Conservation (phyloP, 2,888 invertebrate genomes). For the Pyralis farinalis region DNA sequence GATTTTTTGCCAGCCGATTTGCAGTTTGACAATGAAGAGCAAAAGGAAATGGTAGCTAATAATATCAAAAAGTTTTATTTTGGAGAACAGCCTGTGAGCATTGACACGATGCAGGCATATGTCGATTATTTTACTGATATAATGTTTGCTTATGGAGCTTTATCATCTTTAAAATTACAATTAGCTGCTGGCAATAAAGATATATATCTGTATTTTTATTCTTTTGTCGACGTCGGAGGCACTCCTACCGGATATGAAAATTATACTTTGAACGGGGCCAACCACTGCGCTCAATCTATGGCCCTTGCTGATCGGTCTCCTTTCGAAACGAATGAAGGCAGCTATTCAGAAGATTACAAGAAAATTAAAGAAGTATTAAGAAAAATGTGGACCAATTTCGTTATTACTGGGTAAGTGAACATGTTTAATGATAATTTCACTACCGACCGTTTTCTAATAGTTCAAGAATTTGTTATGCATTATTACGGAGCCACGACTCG, state of each 20-base stretch:
- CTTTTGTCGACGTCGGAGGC: slow-evolving; percentile 26
- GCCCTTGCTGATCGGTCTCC: slow-evolving; percentile 22
- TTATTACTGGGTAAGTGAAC: slow-evolving; percentile 33
- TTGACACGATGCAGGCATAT: slow-evolving; percentile 26
- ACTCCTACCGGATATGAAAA: neutral
- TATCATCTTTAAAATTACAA: slow-evolving; percentile 28
- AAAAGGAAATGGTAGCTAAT: slow-evolving; percentile 32
- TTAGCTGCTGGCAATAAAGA: slow-evolving; percentile 28
- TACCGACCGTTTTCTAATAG: no score
- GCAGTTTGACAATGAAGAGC: slow-evolving; percentile 25
- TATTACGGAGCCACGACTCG: no score
- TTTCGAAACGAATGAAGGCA: slow-evolving; percentile 13
- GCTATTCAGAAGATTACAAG: slow-evolving; percentile 23
- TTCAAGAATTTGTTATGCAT: no score
- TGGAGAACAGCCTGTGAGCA: slow-evolving; percentile 23
- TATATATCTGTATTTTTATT: slow-evolving; percentile 36
- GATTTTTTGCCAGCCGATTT: slow-evolving; percentile 50
- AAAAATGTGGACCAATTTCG: slow-evolving; percentile 43
- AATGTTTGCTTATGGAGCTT: slow-evolving; percentile 24
- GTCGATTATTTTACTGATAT: slow-evolving; percentile 37
- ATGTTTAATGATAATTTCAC: no score
- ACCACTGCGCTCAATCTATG: slow-evolving; percentile 34
- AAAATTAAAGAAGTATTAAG: slow-evolving; percentile 28
- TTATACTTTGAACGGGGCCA: slow-evolving; percentile 24
- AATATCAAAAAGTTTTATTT: slow-evolving; percentile 39